Base-by-base conservation (phyloP, 1,140 invertebrate genomes). In the Tetramorium alpestre region DNA sequence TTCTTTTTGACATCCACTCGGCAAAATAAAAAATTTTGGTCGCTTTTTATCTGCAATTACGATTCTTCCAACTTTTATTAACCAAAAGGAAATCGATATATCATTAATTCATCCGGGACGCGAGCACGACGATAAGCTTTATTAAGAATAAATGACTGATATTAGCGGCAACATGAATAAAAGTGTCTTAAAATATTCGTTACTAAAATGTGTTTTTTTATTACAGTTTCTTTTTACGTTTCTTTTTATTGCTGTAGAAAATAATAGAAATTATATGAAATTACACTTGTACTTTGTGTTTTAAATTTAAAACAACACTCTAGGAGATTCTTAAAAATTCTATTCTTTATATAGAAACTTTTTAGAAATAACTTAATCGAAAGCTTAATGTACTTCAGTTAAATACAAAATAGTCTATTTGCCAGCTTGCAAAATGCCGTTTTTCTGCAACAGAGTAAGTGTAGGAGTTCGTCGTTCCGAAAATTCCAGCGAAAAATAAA, bases 401-500 rank as follows among this genome's bases (percentile, higher is more conserved):
- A 18, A 41, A 56, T 47, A 28, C 16, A 28, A 70, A 81, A 44
- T 44, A 69, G 13, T 72, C 49, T n/a, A 28, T 56, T 81, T 28
- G 28, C 58, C 1, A 41, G 8, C 51, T n/a, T 28, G 49, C 33
- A 69, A 69, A 69, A 41, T 69, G 64, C 16, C 13, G 38, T 70
- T 81, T 81, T 81, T 81, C 54, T 28, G 38, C 38, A 25, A 54
- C 33, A 11, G 28, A 72, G 22, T 81, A 72, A 81, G 47, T 44
- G 64, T 22, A 70, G 65, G 16, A 70, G 49, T 81, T 78, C 16
- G 75, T 78, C 58, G 75, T 64, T 56, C n/a, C 78, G 65, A 81
- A 81, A 81, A 81, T 70, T 81, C 49, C 47, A 28, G 49, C 28
- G 38, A 54, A 69, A 56, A 84, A 62, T 33, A 72, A 73, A 85